Evolutionary conservation across 2,888 invertebrate genomes (phyloP), one percentile per base, ranked within the genome.

Genomic region (Spilosoma lubricipeda): DNA sequence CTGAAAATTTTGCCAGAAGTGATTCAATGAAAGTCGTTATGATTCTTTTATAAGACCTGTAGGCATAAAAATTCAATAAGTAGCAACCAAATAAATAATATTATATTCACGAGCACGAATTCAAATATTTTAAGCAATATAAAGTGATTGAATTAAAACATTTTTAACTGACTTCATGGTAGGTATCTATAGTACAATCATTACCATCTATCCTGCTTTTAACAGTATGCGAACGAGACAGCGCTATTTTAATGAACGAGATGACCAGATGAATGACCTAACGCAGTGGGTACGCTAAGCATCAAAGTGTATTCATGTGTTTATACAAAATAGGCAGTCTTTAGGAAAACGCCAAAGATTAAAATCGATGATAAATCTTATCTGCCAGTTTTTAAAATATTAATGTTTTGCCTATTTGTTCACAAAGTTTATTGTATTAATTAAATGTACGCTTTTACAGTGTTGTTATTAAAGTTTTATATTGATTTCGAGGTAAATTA

Each of bases 241-340:
- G 67, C 71, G 76, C 69, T 78, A 74, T 76, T 79, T 23, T 79
- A 75, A 77, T 72, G 82, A 90, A 71, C 69, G 85, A 82, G 81
- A 83, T 52, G 73, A 75, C 48, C 11, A 81, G 82, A 83, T 79
- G 78, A 87, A 89, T 91, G 90, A 91, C 90, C 91, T 91, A 91
- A 90, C 90, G 90, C 88, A 90, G 87, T 88, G 83, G 80, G 81
- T 84, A 82, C 86, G 84, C 86, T 86, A 85, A 85, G 81, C 75
- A 69, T 75, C 74, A 71, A 82, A 80, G 81, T 84, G 81, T 83
- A 84, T 82, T 85, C 79, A 79, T 84, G 77, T 78, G 80, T 80
- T 80, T 68, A 71, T 75, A 77, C 72, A 70, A 80, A 80, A 83
- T 80, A 79, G 73, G 23, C 77, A 71, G 73, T 72, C 71, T 74